A percentile compares a stretch with the other conserved stretches of the same genome.
phyloP scores from a whole-genome alignment of 2,888 invertebrate species.

The Standfussiana lucernea region DNA sequence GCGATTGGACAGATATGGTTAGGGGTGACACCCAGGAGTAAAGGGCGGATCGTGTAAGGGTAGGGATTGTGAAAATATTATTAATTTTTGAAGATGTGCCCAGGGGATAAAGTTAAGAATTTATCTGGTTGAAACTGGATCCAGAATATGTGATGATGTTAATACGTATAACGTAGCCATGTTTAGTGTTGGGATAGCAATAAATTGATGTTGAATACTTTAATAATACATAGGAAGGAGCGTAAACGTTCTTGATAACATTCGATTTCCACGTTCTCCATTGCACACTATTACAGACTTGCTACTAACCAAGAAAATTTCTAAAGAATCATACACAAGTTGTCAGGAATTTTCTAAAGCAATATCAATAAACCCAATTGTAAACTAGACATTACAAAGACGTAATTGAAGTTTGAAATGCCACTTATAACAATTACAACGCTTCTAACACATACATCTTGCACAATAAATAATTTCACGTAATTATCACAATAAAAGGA shows the following conservation, averaged over 20 bases:
- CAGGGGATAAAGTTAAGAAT: conserved; percentile 38
- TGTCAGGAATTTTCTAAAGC: not conserved
- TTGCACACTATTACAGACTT: not conserved
- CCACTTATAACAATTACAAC: conserved; percentile 39
- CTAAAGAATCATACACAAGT: not conserved
- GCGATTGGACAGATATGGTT: conserved; percentile 78
- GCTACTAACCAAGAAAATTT: not conserved
- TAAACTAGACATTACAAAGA: conserved; percentile 1
- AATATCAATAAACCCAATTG: not conserved
- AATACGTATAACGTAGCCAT: not conserved
- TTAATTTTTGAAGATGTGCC: conserved; percentile 62
- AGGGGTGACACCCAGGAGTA: conserved; percentile 79
- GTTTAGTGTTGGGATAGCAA: not conserved
- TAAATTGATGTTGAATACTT: not conserved
- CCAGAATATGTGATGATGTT: conserved; percentile 46
- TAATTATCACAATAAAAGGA: conserved; percentile 60
- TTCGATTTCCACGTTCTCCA: not conserved
- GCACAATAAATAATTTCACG: conserved; percentile 53
- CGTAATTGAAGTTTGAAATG: conserved; percentile 13
- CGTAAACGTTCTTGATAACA: not conserved
- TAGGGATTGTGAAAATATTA: conserved; percentile 61
- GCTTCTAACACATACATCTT: conserved; percentile 18
- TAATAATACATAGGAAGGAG: not conserved
- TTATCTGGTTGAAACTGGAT: conserved; percentile 49
- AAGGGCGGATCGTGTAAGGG: conserved; percentile 74